A percentile compares a stretch with the other conserved stretches of the same genome.
phyloP scores from a whole-genome alignment of 2,797 vertebrate species.

The Paguma larvata region DNA sequence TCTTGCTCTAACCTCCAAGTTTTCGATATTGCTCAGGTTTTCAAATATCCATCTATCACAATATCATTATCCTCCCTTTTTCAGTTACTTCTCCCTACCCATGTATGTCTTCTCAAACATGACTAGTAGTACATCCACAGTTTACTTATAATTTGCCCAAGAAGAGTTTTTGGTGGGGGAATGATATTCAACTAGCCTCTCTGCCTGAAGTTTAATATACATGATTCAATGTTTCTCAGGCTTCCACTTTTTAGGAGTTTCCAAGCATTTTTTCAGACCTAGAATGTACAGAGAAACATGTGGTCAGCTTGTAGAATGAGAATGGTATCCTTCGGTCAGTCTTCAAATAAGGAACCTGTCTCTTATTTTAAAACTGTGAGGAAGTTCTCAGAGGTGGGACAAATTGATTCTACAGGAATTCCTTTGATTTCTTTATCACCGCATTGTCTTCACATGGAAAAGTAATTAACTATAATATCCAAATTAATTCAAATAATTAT shows the following conservation, averaged over 20 bases:
- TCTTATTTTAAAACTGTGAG: not conserved
- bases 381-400: not conserved
- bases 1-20: not conserved
- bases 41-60: not conserved
- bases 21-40: not conserved
- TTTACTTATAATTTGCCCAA: not conserved
- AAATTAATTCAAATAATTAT: not conserved
- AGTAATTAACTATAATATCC: not conserved
- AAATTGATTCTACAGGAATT: not conserved
- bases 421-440: not conserved
- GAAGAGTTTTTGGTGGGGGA: not conserved
- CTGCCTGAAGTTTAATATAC: not conserved
- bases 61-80: not conserved
- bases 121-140: not conserved
- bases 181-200: not conserved
- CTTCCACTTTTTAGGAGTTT: not conserved
- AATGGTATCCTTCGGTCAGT: not conserved
- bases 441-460: not conserved
- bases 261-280: not conserved
- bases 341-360: not conserved
- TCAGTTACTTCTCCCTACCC: not conserved
- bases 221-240: not conserved
- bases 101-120: not conserved
- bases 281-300: not conserved
- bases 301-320: not conserved